These are phyloP conservation scores for Dermochelys coriacea DNA, from an alignment of 2,797 vertebrate genomes.

Conservation along the genomic window DNA sequence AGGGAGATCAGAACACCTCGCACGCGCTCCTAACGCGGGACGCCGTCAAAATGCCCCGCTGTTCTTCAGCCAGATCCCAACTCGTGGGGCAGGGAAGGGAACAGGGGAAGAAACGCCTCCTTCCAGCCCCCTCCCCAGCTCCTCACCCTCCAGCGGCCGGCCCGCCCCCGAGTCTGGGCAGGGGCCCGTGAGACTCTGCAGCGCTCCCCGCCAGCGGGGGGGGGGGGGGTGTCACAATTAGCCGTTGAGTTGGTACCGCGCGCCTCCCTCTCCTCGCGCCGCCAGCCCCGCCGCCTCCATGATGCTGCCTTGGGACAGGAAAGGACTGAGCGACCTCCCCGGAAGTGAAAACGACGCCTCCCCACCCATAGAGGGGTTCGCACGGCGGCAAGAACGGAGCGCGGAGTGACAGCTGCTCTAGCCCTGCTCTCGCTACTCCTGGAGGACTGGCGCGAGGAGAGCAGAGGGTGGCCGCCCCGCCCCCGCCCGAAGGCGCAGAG, in stretches of 20 bases:
- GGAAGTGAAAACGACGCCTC: background rate
- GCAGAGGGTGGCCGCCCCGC: too few relatives aligned
- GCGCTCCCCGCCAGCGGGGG: background rate
- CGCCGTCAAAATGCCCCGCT: too few relatives aligned
- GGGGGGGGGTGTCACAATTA: background rate
- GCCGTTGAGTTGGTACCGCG: background rate
- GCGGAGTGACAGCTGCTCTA: background rate
- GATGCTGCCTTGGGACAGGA: background rate
- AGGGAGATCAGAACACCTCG: too few relatives aligned
- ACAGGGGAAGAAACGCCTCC: background rate
- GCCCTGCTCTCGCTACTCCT: background rate
- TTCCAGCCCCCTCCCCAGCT: background rate
- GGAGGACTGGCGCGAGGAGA: background rate
- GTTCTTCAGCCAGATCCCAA: background rate
- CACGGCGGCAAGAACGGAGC: background rate
- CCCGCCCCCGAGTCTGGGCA: background rate
- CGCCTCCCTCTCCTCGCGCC: background rate
- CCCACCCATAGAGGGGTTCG: background rate
- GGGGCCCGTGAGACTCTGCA: background rate
- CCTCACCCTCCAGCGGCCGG: background rate
- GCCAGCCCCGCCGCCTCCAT: background rate
- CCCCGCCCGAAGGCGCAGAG: too few relatives aligned
- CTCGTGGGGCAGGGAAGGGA: background rate
- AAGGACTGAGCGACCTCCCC: background rate
- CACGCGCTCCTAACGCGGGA: accelerated